Evolutionary conservation across 2,113 vertebrate species (phyloP).

Genomic region (Brienomyrus longianalis): DNA sequence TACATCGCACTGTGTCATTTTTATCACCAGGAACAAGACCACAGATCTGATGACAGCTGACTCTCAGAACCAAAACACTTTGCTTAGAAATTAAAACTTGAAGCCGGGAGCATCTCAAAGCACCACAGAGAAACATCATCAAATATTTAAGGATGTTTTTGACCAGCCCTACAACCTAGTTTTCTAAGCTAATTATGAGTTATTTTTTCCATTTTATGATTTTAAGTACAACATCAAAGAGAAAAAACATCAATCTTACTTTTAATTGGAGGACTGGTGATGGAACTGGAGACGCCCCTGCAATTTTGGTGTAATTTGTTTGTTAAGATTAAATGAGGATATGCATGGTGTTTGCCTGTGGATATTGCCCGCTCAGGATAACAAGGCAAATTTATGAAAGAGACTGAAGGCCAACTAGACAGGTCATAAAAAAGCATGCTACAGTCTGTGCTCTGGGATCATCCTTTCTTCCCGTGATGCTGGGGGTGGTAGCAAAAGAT

Average conservation of each 20-base stretch:
- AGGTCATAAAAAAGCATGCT: not conserved
- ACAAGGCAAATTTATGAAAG: not conserved
- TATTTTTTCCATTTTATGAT: not conserved
- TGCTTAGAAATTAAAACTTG: conserved; percentile 4
- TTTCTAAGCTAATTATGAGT: not conserved
- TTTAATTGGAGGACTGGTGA: not conserved
- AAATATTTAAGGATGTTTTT: conserved; percentile 12
- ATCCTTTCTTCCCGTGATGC: not conserved
- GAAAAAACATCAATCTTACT: not conserved
- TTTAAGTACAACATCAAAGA: conserved; percentile 12
- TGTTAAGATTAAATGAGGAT: not conserved
- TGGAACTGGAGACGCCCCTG: not conserved
- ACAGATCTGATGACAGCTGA: not conserved
- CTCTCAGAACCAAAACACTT: not conserved
- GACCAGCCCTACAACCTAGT: not conserved
- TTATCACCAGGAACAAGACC: not conserved
- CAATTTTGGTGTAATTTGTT: not conserved
- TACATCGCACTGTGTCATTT: too few species aligned
- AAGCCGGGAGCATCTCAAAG: not conserved
- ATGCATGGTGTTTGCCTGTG: not conserved
- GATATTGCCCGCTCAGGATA: not conserved
- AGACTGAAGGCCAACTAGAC: not conserved
- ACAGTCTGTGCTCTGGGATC: not conserved
- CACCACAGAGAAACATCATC: conserved; percentile 1
- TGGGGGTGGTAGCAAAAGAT: not conserved